Percentiles rank a stretch among this genome's conserved stretches.
Conservation (phyloP, 2,797 vertebrate genomes). For the Sebastes glaucus region DNA sequence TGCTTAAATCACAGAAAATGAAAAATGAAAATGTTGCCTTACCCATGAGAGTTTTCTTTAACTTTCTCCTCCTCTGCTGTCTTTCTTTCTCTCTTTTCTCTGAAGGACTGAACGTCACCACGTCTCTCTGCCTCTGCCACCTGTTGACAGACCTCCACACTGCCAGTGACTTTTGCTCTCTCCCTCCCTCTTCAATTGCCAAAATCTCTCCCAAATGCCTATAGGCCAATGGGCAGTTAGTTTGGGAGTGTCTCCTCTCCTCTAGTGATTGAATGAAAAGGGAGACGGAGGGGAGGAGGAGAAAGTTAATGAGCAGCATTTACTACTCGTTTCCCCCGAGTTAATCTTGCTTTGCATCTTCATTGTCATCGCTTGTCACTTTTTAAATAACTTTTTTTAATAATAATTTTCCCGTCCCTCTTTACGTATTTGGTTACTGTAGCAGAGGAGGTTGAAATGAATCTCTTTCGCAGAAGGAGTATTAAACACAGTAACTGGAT, state of each 20-base stretch:
- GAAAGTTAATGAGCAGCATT: constrained; percentile 66
- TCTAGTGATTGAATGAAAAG: constrained; percentile 51
- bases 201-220: constrained; percentile 77
- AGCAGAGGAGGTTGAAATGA: constrained; percentile 22
- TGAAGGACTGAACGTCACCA: constrained; percentile 30
- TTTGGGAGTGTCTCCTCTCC: constrained; percentile 76
- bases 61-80: constrained; percentile 40
- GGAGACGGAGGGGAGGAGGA: constrained; percentile 50
- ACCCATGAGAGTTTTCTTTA: constrained; percentile 61
- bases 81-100: constrained; percentile 39
- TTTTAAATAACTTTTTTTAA: not conserved
- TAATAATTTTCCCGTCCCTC: not conserved
- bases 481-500: constrained; percentile 36
- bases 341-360: constrained; percentile 36
- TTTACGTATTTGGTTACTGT: constrained; percentile 30
- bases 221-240: constrained; percentile 78
- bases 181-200: constrained; percentile 70
- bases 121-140: constrained; percentile 71
- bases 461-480: constrained; percentile 60
- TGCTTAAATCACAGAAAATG: not conserved
- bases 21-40: constrained; percentile 46
- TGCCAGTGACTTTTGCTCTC: constrained; percentile 49
- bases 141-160: constrained; percentile 75
- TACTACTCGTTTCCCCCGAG: constrained; percentile 20
- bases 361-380: not conserved